These are phyloP conservation scores for Caranx ignobilis DNA, from an alignment of 2,113 vertebrate species.

Conservation along the genomic window DNA sequence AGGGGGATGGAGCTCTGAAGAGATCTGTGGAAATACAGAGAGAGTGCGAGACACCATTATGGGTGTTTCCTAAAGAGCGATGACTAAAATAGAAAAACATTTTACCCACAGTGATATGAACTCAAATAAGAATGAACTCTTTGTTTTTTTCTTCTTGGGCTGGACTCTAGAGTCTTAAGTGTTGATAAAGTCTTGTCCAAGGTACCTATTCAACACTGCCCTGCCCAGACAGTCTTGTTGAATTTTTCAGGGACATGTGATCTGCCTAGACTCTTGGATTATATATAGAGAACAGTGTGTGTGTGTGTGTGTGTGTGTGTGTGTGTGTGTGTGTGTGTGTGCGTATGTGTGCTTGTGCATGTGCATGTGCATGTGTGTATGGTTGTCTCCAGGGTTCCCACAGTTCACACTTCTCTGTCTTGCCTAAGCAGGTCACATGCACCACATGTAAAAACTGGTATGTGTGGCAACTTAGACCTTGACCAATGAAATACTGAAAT, in stretches of 20 bases:
- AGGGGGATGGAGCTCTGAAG: too few relatives aligned
- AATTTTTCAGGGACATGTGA: constrained; percentile 84
- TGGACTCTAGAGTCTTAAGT: constrained; percentile 36
- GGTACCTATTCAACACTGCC: constrained; percentile 29
- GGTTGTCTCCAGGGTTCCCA: too few relatives aligned
- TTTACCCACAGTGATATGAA: not conserved
- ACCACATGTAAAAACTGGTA: constrained; percentile 26
- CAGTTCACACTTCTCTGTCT: not conserved
- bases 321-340: constrained; percentile 9
- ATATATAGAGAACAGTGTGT: constrained; percentile 65
- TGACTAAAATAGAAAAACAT: not conserved
- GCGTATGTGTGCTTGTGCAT: constrained; percentile 11
- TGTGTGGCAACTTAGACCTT: constrained; percentile 4
- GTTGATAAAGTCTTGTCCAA: constrained; percentile 55
- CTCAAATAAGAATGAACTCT: not conserved
- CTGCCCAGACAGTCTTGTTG: constrained; percentile 68
- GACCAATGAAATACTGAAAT: constrained; percentile 40
- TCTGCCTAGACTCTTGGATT: constrained; percentile 69
- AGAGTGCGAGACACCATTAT: too few relatives aligned
- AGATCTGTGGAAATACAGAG: too few relatives aligned
- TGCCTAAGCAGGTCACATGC: constrained; percentile 26
- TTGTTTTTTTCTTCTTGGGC: not conserved
- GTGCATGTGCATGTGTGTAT: not conserved
- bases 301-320: constrained; percentile 35
- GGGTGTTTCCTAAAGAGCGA: not conserved